These are phyloP conservation scores for Aromia moschata DNA, from an alignment of 2,888 invertebrate genomes.

Conservation along the genomic window DNA sequence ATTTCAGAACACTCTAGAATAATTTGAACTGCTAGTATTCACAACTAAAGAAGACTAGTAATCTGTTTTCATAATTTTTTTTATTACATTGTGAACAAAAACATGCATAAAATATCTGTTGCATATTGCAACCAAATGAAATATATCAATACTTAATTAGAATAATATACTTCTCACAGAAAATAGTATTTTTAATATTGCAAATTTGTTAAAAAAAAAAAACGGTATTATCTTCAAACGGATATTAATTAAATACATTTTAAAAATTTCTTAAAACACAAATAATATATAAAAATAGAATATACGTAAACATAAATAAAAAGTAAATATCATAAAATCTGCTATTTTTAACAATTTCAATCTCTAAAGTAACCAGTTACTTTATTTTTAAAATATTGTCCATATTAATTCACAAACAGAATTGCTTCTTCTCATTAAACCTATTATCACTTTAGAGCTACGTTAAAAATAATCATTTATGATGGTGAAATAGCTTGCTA, in stretches of 20 bases:
- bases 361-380: slow-evolving; percentile 28
- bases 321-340: slow-evolving; percentile 34
- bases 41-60: too few relatives aligned
- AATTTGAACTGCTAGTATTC: too few relatives aligned
- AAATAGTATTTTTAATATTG: slow-evolving; percentile 34
- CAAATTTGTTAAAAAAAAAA: slow-evolving; percentile 14
- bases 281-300: slow-evolving; percentile 42
- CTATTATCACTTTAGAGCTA: slow-evolving; percentile 31
- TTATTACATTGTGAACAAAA: too few relatives aligned
- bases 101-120: too few relatives aligned
- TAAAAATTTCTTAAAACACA: slow-evolving; percentile 24
- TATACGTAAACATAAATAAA: slow-evolving; percentile 35
- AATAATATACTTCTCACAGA: not conserved
- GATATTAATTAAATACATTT: slow-evolving; percentile 14
- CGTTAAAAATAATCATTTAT: slow-evolving; percentile 28
- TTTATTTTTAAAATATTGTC: slow-evolving; percentile 22
- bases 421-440: slow-evolving; percentile 24
- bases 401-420: slow-evolving; percentile 16
- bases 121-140: too few relatives aligned
- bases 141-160: too few relatives aligned
- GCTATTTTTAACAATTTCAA: slow-evolving; percentile 33
- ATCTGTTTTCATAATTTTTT: too few relatives aligned
- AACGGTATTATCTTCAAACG: slow-evolving; percentile 2
- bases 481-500: slow-evolving; percentile 19
- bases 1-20: too few relatives aligned